These are phyloP conservation scores for Graphium colonna DNA, from an alignment of 2,888 invertebrate species.

Conservation along the genomic window DNA sequence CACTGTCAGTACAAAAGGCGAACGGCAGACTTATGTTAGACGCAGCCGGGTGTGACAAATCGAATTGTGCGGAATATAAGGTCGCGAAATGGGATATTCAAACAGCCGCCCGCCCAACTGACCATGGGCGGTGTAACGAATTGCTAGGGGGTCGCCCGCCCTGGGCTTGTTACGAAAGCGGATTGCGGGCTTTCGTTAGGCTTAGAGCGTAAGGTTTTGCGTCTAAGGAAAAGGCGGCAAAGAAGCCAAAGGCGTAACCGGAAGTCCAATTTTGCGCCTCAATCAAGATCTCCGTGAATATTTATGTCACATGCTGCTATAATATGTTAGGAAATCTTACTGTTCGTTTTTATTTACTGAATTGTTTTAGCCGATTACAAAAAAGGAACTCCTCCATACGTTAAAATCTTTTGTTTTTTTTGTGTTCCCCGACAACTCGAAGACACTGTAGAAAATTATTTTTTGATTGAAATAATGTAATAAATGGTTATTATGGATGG, in stretches of 20 bases:
- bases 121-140: constrained; percentile 36
- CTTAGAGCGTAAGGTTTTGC: neutral
- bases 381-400: no score
- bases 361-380: no score
- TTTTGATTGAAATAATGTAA: no score
- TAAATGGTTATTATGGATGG: no score
- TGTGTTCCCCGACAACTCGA: no score
- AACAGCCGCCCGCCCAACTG: constrained; percentile 53
- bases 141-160: constrained; percentile 12
- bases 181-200: constrained; percentile 10
- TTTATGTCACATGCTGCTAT: no score
- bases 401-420: no score
- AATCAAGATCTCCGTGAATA: no score
- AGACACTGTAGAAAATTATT: no score
- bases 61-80: constrained; percentile 38
- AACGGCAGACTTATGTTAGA: constrained; percentile 17
- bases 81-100: constrained; percentile 42
- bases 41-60: constrained; percentile 42
- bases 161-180: constrained; percentile 13
- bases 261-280: neutral
- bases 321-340: no score
- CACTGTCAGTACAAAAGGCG: constrained; percentile 13
- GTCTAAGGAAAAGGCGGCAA: neutral
- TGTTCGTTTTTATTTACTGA: no score
- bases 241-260: neutral